phyloP scores from a whole-genome alignment of 2,113 vertebrate genomes.

The Potamarius usumacintae region DNA sequence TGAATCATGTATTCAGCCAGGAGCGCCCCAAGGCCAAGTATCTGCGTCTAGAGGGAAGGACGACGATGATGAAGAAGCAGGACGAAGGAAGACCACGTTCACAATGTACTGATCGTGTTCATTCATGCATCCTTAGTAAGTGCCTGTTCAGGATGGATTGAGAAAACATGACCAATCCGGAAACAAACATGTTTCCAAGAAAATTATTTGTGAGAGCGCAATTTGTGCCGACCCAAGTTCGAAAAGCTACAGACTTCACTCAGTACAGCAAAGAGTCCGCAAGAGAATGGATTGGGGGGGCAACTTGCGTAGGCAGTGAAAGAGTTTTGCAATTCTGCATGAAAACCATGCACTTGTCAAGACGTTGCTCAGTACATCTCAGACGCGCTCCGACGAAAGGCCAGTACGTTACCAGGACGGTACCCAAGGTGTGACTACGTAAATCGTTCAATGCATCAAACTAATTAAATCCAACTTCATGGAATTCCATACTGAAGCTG shows the following conservation, averaged over 20 bases:
- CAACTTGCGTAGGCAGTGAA: not conserved
- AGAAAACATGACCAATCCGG: not conserved
- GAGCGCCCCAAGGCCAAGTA: too few relatives aligned
- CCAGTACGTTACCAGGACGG: not conserved
- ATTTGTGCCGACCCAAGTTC: too few relatives aligned
- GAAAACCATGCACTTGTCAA: not conserved
- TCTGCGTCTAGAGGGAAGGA: too few relatives aligned
- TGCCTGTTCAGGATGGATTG: not conserved
- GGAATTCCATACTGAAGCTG: not conserved
- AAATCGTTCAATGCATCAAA: not conserved
- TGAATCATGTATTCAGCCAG: too few relatives aligned
- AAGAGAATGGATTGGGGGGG: not conserved
- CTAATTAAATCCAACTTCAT: not conserved
- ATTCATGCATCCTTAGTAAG: not conserved
- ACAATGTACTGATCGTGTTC: not conserved
- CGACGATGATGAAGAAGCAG: too few relatives aligned
- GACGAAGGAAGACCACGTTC: too few relatives aligned
- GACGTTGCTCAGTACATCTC: not conserved
- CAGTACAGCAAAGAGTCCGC: not conserved
- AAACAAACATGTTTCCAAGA: too few relatives aligned
- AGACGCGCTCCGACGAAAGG: not conserved
- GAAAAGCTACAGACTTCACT: not conserved
- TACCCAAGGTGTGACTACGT: not conserved
- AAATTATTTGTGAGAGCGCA: too few relatives aligned
- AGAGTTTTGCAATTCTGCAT: not conserved